Evolutionary conservation across 2,113 vertebrate genomes (phyloP).

Genomic region (Pachyramphus minor): DNA sequence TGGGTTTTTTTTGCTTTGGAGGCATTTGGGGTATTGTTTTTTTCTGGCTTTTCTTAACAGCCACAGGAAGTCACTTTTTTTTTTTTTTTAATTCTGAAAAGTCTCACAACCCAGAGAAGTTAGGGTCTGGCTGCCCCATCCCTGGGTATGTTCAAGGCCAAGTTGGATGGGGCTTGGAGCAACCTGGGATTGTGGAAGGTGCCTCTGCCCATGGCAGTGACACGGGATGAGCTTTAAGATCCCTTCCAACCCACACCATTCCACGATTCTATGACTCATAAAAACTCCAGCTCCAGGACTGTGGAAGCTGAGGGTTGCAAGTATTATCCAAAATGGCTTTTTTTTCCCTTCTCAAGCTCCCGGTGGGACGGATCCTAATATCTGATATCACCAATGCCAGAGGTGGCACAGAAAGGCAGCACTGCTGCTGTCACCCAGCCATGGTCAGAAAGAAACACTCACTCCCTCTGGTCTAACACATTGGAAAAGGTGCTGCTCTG

Average conservation of each 20-base stretch:
- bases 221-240: not conserved
- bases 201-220: not conserved
- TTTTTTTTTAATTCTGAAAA: not conserved
- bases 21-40: not conserved
- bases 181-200: not conserved
- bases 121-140: not conserved
- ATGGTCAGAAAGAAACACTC: not conserved
- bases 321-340: not conserved
- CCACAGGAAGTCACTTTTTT: not conserved
- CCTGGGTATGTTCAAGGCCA: not conserved
- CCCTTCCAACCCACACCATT: not conserved
- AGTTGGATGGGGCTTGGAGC: accelerated
- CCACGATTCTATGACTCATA: not conserved
- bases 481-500: not conserved
- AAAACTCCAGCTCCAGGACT: not conserved
- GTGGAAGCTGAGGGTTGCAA: not conserved
- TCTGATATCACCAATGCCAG: not conserved
- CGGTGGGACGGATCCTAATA: not conserved
- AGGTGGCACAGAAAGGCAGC: not conserved
- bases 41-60: not conserved
- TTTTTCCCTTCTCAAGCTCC: not conserved
- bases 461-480: not conserved
- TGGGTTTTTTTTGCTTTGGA: not conserved
- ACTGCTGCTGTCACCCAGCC: not conserved
- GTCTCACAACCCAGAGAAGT: not conserved